These are phyloP conservation scores for Polyommatus icarus DNA, from an alignment of 2,888 invertebrate species.

Conservation along the genomic window DNA sequence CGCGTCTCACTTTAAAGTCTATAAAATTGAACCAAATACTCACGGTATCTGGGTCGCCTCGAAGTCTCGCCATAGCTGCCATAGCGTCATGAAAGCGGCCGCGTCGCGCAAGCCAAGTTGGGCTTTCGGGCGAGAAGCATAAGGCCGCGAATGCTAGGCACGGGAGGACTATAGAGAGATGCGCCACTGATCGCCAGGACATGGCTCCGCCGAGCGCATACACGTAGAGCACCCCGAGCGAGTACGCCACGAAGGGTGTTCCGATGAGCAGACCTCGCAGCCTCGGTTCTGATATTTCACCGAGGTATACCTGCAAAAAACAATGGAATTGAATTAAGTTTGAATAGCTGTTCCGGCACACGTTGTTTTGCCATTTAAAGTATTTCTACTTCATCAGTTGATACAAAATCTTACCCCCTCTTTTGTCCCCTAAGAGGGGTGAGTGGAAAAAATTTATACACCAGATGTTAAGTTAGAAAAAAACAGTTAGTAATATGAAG, in stretches of 20 bases:
- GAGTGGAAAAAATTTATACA: too few relatives aligned
- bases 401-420: too few relatives aligned
- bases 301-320: conserved; percentile 83
- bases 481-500: too few relatives aligned
- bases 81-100: conserved; percentile 78
- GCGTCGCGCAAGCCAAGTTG: conserved; percentile 85
- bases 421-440: too few relatives aligned
- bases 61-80: conserved; percentile 81
- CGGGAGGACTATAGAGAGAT: conserved; percentile 82
- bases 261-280: conserved; percentile 85
- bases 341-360: too few relatives aligned
- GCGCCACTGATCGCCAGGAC: conserved; percentile 86
- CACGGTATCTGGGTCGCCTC: conserved; percentile 81
- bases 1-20: background rate
- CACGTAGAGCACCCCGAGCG: conserved; percentile 86
- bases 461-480: too few relatives aligned
- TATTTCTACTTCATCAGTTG: too few relatives aligned
- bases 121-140: conserved; percentile 86
- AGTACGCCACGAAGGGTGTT: conserved; percentile 87
- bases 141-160: conserved; percentile 81
- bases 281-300: conserved; percentile 87
- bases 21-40: conserved; percentile 47
- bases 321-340: too few relatives aligned
- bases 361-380: too few relatives aligned
- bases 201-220: conserved; percentile 85